Percentiles rank a stretch among this genome's conserved stretches.
Evolutionary conservation across 1,140 invertebrate genomes (phyloP).

Genomic region (Aplysia californica): DNA sequence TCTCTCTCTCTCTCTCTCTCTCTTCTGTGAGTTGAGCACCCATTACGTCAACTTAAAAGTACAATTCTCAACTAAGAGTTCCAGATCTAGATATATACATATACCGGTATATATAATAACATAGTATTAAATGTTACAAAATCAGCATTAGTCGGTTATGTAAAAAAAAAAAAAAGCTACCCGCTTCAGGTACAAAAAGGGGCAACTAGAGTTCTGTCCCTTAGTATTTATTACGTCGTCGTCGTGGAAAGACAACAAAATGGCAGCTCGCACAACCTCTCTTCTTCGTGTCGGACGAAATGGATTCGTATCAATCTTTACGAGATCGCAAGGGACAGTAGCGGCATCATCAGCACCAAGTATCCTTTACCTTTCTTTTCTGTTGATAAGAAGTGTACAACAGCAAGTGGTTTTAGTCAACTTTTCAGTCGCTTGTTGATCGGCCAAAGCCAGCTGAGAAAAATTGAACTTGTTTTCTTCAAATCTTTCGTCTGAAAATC

Average conservation of each 20-base stretch:
- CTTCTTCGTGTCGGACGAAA: neutral
- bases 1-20: neutral
- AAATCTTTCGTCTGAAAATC: neutral
- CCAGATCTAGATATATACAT: neutral
- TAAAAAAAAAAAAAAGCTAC: neutral
- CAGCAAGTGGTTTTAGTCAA: neutral
- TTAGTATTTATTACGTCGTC: too few species aligned
- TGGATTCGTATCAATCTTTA: neutral
- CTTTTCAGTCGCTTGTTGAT: neutral
- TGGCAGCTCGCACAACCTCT: neutral
- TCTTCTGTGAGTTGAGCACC: too few species aligned
- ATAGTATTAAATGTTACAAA: neutral
- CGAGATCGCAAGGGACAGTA: neutral
- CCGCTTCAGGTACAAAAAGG: neutral
- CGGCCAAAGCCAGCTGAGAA: neutral
- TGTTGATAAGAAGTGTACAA: neutral
- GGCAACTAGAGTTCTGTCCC: too few species aligned
- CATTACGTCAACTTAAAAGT: too few species aligned
- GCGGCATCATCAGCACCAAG: neutral
- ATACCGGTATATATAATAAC: conserved; percentile 3
- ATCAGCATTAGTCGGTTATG: neutral
- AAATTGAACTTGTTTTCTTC: neutral
- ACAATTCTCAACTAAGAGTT: neutral
- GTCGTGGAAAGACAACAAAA: too few species aligned
- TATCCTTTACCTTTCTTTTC: neutral